Conservation (phyloP, 2,888 invertebrate genomes). For the Nomada ruficornis region DNA sequence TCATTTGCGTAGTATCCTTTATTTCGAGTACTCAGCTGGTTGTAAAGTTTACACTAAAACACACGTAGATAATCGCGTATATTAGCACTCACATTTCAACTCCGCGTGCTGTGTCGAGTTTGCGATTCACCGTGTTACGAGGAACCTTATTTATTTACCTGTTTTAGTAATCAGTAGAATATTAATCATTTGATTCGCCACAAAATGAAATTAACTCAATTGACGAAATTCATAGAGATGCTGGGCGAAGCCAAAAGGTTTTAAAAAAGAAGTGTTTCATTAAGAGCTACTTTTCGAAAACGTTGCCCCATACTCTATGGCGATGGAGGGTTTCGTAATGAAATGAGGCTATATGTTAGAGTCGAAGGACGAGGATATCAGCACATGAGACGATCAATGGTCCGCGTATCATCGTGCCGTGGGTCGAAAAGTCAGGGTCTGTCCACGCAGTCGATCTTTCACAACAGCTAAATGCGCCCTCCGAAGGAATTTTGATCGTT, state of each 20-base stretch:
- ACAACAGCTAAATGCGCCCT: slow-evolving; percentile 35
- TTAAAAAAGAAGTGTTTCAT: background rate
- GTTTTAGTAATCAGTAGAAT: too few species aligned
- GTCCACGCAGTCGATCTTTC: slow-evolving; percentile 45
- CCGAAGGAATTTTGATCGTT: slow-evolving; percentile 33
- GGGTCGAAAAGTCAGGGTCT: slow-evolving; percentile 59
- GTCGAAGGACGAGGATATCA: slow-evolving; percentile 58
- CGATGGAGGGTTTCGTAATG: slow-evolving; percentile 53
- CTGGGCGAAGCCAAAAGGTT: background rate
- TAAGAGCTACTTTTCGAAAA: slow-evolving; percentile 2
- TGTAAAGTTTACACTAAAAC: too few species aligned
- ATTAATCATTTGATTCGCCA: too few species aligned
- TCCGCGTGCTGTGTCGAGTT: too few species aligned
- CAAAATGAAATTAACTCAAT: too few species aligned
- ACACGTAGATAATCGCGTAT: too few species aligned
- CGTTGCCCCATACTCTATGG: slow-evolving; percentile 25
- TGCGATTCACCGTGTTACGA: too few species aligned
- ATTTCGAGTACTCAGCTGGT: too few species aligned
- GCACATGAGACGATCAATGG: slow-evolving; percentile 56
- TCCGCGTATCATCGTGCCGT: slow-evolving; percentile 39
- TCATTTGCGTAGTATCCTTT: too few species aligned
- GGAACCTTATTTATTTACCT: too few species aligned
- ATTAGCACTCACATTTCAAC: too few species aligned
- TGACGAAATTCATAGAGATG: too few species aligned
- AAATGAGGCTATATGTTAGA: slow-evolving; percentile 56